Base-by-base conservation (phyloP, 2,113 vertebrate genomes). In the Notothenia coriiceps region DNA sequence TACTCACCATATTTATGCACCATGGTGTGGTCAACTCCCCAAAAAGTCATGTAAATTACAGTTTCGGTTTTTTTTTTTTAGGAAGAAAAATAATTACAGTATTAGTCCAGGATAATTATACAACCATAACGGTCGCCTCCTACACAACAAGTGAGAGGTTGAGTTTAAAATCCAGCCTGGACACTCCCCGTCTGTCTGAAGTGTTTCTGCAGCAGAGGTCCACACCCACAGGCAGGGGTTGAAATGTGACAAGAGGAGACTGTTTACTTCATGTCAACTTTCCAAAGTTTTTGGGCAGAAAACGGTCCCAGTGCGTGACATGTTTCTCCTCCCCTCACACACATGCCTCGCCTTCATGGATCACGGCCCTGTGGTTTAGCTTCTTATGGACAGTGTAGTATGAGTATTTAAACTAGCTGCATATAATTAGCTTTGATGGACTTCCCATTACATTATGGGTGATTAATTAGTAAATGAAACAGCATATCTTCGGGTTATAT, bases 1-100 rank as follows among this genome's bases (percentile, higher is more conserved):
- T 77, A 94, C 95, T 95, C 77, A 96, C 95, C 94, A 72, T 95
- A 94, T 87, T 93, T 96, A 74, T 95, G 94, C 57, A 95, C 94
- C 95, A 96, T 96, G 72, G 20, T 79, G 81, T 71, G 70, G 12
- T n/a, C 73, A 8, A 79, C 76, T 60, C 72, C 70, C 65, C 35
- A 67, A 15, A 79, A 79, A 62, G 84, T 64, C 60, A 86, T 80
- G 66, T 47, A 74, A 71, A 61, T n/a, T 10, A 63, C 43, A 59
- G 17, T 68, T 76, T n/a, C 10, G 22, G 22, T 22, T 22, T 22
- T 25, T 11, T 59, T 20, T 18, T 20, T 57, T 14, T 14, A 25
- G 6, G 0, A 61, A 6, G 14, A 35, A 15, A 33, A 79, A 64
- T 49, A 44, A n/a, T 49, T 18, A 25, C 33, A 71, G 59, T 25